Evolutionary conservation across 30 jellyfish, hydroid and myxozoan genomes (phyloP).

Genomic region (Aurelia aurita complex sp. Pacific): DNA sequence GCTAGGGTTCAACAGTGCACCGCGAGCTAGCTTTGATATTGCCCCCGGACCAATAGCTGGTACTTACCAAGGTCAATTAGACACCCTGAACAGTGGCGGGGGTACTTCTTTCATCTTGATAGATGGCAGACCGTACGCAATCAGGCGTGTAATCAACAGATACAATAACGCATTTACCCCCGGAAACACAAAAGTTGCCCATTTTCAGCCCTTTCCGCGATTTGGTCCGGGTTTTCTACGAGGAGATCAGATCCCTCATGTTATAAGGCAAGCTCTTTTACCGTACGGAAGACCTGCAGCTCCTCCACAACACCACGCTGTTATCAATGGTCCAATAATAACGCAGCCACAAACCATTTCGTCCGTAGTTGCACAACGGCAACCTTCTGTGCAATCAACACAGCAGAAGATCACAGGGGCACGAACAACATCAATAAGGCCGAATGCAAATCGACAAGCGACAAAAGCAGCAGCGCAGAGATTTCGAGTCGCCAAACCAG

Average conservation of each 20-base stretch:
- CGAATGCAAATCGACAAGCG: neutral
- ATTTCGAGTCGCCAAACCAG: constrained; percentile 26
- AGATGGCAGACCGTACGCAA: constrained; percentile 69
- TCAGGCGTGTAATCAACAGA: constrained; percentile 62
- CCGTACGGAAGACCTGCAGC: neutral
- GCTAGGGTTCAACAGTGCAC: constrained; percentile 32
- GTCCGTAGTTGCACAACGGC: neutral
- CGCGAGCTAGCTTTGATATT: constrained; percentile 18
- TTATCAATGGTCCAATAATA: neutral
- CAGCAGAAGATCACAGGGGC: neutral
- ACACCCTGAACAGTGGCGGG: constrained; percentile 15
- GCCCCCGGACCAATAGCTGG: constrained; percentile 57
- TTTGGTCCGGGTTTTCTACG: constrained; percentile 66
- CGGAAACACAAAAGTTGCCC: constrained; percentile 24
- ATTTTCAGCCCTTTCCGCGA: constrained; percentile 56
- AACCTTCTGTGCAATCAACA: neutral
- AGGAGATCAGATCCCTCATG: constrained; percentile 48
- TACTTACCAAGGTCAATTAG: constrained; percentile 53
- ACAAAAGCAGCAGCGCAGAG: constrained; percentile 12
- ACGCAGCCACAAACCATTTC: neutral
- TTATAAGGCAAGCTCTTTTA: constrained; percentile 17
- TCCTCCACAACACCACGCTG: neutral
- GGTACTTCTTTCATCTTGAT: constrained; percentile 48
- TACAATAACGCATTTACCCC: constrained; percentile 47
- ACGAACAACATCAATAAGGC: neutral